These are phyloP conservation scores for Leucophenga varia DNA, from an alignment of 1,140 invertebrate genomes.

Conservation along the genomic window DNA sequence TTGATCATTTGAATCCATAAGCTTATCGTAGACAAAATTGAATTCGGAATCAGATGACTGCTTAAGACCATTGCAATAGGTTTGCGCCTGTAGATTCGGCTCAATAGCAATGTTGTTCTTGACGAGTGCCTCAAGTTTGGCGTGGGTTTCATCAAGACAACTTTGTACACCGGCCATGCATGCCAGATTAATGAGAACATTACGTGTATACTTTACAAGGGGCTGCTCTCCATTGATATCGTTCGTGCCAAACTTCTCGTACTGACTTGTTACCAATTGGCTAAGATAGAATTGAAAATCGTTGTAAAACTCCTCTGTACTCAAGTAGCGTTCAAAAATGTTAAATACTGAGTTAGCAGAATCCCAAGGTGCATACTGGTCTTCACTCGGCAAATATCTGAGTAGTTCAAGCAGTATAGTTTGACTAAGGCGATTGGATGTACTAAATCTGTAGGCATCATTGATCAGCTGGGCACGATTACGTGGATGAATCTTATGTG, in stretches of 20 bases:
- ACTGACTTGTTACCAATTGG: conserved; percentile 46
- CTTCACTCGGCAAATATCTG: conserved; percentile 61
- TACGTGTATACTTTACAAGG: conserved; percentile 50
- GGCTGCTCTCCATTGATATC: conserved; percentile 50
- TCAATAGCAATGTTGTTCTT: conserved; percentile 43
- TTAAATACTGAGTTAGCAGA: conserved; percentile 54
- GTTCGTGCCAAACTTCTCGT: conserved; percentile 47
- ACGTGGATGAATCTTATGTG: conserved; percentile 63
- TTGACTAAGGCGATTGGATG: conserved; percentile 60
- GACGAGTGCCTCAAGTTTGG: conserved; percentile 50
- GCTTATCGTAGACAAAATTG: conserved; percentile 65
- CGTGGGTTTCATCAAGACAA: conserved; percentile 56
- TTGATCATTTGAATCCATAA: conserved; percentile 60
- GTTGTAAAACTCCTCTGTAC: conserved; percentile 25
- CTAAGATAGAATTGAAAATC: conserved; percentile 34
- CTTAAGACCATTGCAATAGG: conserved; percentile 69
- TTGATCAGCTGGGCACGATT: conserved; percentile 79
- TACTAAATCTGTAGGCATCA: conserved; percentile 70
- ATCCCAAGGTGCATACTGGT: conserved; percentile 65
- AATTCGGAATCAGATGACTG: conserved; percentile 64
- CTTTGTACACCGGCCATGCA: conserved; percentile 57
- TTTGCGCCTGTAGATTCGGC: conserved; percentile 48
- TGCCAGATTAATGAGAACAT: conserved; percentile 56
- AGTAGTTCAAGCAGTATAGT: conserved; percentile 57
- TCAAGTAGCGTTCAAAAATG: conserved; percentile 46